Conservation (phyloP, 2,888 invertebrate species). For the Drosophila demipolita region DNA sequence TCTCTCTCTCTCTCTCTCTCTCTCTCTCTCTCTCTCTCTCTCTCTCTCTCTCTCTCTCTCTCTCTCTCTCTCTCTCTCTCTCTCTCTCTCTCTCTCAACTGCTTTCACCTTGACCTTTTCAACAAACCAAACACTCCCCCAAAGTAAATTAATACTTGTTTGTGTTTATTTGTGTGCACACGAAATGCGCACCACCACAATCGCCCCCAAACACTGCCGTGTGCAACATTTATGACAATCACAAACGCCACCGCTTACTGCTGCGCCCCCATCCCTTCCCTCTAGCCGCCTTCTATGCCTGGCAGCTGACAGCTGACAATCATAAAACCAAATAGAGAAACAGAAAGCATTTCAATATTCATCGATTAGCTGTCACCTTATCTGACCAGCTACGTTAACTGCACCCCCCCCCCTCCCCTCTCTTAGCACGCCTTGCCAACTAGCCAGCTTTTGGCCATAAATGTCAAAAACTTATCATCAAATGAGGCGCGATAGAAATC, state of each 20-base stretch:
- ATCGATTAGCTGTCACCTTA: constrained; percentile 75
- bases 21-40: too few relatives aligned
- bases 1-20: too few relatives aligned
- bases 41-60: too few relatives aligned
- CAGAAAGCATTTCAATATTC: constrained; percentile 52
- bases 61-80: too few relatives aligned
- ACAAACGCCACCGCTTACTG: neutral
- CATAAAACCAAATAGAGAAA: constrained; percentile 23
- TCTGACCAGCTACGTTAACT: constrained; percentile 48
- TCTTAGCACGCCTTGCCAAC: neutral
- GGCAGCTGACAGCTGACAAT: constrained; percentile 12
- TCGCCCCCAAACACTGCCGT: neutral
- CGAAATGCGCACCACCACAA: constrained; percentile 6
- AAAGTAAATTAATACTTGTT: constrained; percentile 11
- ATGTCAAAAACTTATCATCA: constrained; percentile 67
- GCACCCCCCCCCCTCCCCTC: neutral
- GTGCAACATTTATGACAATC: constrained; percentile 31
- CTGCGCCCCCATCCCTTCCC: neutral
- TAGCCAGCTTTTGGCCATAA: constrained; percentile 33
- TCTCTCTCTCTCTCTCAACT: too few relatives aligned
- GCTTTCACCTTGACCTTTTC: constrained; percentile 5
- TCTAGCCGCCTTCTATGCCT: neutral
- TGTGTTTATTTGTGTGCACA: constrained; percentile 17
- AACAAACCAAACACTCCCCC: neutral
- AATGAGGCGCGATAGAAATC: constrained; percentile 57